Evolutionary conservation across 64 coral and sea anemone species (phyloP), one percentile per base, ranked within the genome.

Genomic region (Cladopsammia gracilis): DNA sequence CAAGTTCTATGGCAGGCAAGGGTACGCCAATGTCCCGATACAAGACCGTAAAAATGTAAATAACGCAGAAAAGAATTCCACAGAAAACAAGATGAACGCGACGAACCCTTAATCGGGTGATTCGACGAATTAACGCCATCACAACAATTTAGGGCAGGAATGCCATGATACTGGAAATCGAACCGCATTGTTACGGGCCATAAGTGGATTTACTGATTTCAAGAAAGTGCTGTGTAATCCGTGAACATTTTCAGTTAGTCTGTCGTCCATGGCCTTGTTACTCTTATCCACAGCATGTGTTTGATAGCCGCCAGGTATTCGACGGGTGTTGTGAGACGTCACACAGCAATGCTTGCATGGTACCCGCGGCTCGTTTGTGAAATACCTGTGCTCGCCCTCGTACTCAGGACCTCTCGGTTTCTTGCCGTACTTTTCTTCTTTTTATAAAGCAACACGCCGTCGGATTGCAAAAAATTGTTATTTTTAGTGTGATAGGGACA

Each of bases 241-340:
- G 46, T 48, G n/a, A 23, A 48, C 18, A 60, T 82, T 58, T n/a
- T 64, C 14, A 47, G 45, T 50, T 7, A 18, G 3, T 24, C 7
- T 46, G 44, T 20, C 51, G 20, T 3, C 13, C 44, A 49, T 19
- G 9, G 19, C 44, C 45, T 49, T 48, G 72, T 67, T n/a, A 66
- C 26, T 62, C 24, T 42, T 47, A 75, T 64, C 58, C 5, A 14
- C 10, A 16, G 13, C 56, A 62, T 10, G 26, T 62, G 57, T 67
- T 83, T 83, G 80, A 83, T 16, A 83, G 80, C 80, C 80, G 80
- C 80, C 80, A 83, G 61, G 80, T 83, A 83, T 60, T 43, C 4
- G 62, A 68, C 80, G 44, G 80, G 80, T 83, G 48, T 48, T 47
- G 7, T 4, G 19, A 44, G 34, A 82, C 58, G 57, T 82, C 78